Evolutionary conservation across 2,797 vertebrate genomes (phyloP).

Genomic region (Neoniphon sammara): DNA sequence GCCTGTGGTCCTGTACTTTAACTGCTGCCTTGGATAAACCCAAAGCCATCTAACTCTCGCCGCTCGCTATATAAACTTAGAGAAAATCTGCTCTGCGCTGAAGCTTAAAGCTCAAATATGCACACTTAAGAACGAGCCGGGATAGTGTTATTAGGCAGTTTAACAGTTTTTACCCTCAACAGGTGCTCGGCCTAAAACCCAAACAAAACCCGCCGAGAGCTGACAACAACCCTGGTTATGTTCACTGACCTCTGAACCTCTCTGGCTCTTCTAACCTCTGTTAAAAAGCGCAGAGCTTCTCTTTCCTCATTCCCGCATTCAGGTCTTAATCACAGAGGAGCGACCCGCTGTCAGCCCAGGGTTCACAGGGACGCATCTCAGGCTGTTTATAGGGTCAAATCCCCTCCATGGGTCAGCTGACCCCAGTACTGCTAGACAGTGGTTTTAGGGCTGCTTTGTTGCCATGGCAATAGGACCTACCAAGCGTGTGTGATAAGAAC

Average conservation of each 20-base stretch:
- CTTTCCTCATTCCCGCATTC: slow-evolving; percentile 50
- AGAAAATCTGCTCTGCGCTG: slow-evolving; percentile 38
- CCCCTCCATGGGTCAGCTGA: slow-evolving; percentile 43
- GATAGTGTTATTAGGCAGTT: not conserved
- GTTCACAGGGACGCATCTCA: slow-evolving; percentile 51
- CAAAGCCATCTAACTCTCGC: slow-evolving; percentile 65
- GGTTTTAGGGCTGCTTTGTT: not conserved
- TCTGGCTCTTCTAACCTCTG: slow-evolving; percentile 37
- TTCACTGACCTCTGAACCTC: slow-evolving; percentile 58
- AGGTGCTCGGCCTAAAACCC: slow-evolving; percentile 65
- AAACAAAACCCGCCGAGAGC: slow-evolving; percentile 45
- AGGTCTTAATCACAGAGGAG: slow-evolving; percentile 50
- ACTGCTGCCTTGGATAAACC: slow-evolving; percentile 76
- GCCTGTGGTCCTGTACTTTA: slow-evolving; percentile 75
- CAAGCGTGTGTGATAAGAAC: not conserved
- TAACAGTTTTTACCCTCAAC: slow-evolving; percentile 49
- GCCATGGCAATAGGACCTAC: not conserved
- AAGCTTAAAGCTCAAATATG: slow-evolving; percentile 22
- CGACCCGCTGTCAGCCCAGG: slow-evolving; percentile 43
- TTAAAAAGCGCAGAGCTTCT: slow-evolving; percentile 55
- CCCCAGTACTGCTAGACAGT: slow-evolving; percentile 3
- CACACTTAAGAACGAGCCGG: slow-evolving; percentile 22
- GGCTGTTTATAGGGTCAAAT: slow-evolving; percentile 60
- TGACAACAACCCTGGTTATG: slow-evolving; percentile 43
- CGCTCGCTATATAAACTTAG: slow-evolving; percentile 40